A percentile compares a stretch with the other conserved stretches of the same genome.
These are phyloP conservation scores for Lethrus apterus DNA, from an alignment of 1,140 invertebrate genomes.

Conservation along the genomic window DNA sequence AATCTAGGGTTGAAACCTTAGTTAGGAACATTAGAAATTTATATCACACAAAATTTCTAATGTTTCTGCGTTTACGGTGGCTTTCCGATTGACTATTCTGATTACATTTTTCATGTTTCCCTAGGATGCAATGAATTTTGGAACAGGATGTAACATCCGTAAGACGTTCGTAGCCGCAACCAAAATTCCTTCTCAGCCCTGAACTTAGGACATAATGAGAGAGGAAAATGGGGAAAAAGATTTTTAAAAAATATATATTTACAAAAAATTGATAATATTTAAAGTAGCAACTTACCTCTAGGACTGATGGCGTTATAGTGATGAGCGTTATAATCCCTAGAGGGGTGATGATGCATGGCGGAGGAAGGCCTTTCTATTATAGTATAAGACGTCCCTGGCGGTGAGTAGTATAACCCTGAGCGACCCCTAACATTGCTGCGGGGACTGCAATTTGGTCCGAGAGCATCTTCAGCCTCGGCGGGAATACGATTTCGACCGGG, in stretches of 20 bases:
- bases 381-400: conserved; percentile 72
- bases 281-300: conserved; percentile 37
- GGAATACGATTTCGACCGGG: conserved; percentile 34
- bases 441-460: conserved; percentile 37
- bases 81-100: no score
- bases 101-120: no score
- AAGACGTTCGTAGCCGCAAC: no score
- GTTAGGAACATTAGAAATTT: no score
- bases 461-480: conserved; percentile 42
- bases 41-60: no score
- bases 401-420: conserved; percentile 59
- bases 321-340: conserved; percentile 46
- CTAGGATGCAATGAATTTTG: no score
- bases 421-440: conserved; percentile 40
- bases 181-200: no score
- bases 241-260: not conserved
- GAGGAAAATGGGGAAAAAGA: no score
- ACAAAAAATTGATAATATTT: not conserved
- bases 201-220: no score
- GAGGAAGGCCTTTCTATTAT: conserved; percentile 74
- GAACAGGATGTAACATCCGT: no score
- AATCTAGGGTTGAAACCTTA: no score
- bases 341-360: conserved; percentile 57
- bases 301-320: conserved; percentile 45
- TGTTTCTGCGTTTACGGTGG: no score